Evolutionary conservation across 1,140 invertebrate species (phyloP).

Genomic region (Vanessa atalanta): DNA sequence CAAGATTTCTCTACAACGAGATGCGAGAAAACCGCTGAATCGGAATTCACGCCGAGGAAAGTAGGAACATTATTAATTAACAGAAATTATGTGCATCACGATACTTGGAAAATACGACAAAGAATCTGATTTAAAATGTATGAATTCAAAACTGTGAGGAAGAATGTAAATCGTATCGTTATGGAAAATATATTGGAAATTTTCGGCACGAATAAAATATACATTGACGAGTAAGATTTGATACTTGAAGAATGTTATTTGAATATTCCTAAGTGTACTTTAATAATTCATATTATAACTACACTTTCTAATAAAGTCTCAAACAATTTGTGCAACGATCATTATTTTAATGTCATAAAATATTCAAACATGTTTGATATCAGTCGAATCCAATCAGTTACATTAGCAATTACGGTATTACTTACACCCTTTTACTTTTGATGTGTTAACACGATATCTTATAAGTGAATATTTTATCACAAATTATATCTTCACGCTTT

Average conservation of each 20-base stretch:
- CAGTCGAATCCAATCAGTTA: neutral
- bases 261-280: too few species aligned
- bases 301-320: neutral
- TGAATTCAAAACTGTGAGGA: neutral
- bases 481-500: slow-evolving; percentile 30
- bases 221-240: too few species aligned
- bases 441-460: slow-evolving; percentile 17
- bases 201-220: too few species aligned
- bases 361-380: slow-evolving; percentile 2
- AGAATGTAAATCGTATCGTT: too few species aligned
- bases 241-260: too few species aligned
- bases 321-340: neutral
- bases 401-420: slow-evolving; percentile 7
- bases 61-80: slow-evolving; percentile 37
- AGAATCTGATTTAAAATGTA: slow-evolving; percentile 3
- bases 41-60: slow-evolving; percentile 43
- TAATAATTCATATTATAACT: too few species aligned
- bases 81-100: slow-evolving; percentile 33
- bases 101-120: neutral
- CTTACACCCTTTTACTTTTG: slow-evolving; percentile 32
- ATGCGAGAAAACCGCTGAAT: slow-evolving; percentile 19
- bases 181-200: too few species aligned
- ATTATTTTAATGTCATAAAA: neutral
- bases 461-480: slow-evolving; percentile 21
- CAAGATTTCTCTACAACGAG: slow-evolving; percentile 19